Evolutionary conservation across 2,797 vertebrate genomes (phyloP).

Genomic region (Heterohyrax brucei): DNA sequence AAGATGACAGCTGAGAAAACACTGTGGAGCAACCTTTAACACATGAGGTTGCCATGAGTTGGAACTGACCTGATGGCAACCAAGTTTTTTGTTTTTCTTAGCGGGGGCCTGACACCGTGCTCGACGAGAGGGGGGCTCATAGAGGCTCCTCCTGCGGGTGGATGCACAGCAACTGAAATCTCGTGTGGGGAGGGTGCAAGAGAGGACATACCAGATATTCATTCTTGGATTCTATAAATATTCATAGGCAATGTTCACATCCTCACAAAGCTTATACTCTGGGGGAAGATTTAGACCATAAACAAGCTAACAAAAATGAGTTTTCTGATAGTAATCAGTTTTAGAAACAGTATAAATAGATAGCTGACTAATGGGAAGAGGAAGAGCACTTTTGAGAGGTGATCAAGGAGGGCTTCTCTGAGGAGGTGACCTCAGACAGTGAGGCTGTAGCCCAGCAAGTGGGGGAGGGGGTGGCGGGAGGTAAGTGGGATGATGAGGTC

Average conservation of each 20-base stretch:
- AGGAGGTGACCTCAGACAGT: background rate
- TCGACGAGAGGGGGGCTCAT: background rate
- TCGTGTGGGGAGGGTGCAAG: fast-evolving
- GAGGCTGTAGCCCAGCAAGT: background rate
- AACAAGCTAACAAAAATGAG: background rate
- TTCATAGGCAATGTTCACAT: background rate
- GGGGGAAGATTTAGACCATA: background rate
- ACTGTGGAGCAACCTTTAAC: background rate
- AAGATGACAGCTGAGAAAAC: background rate
- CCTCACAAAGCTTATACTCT: background rate
- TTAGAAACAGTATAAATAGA: background rate
- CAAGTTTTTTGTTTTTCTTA: background rate
- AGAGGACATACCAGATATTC: fast-evolving
- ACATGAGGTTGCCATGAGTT: background rate
- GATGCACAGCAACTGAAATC: background rate
- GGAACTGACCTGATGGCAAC: background rate
- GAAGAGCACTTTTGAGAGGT: background rate
- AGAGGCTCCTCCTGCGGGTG: too few species aligned
- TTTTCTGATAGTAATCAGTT: background rate
- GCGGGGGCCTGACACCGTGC: fast-evolving
- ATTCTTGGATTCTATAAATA: fast-evolving
- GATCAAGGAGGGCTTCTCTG: background rate
- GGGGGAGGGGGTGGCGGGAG: background rate
- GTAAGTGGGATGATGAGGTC: background rate
- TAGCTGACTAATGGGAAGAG: background rate